Conservation (phyloP, 2,113 vertebrate genomes). For the Coptodon rendalli region DNA sequence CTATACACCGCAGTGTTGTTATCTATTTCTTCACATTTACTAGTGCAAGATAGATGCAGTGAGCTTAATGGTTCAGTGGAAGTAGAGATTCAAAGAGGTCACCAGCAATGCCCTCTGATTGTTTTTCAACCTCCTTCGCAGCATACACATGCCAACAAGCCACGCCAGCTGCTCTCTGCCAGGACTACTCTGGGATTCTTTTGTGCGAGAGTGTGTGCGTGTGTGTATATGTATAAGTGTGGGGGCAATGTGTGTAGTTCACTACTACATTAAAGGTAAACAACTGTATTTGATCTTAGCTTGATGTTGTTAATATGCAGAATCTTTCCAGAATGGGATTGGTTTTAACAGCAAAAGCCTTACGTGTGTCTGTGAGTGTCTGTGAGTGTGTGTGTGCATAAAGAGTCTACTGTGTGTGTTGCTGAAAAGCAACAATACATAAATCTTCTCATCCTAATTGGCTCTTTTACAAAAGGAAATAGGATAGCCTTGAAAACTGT, state of each 20-base stretch:
- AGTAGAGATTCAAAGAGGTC: slow-evolving; percentile 32
- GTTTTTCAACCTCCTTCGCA: slow-evolving; percentile 13
- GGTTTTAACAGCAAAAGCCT: neutral
- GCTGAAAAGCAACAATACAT: neutral
- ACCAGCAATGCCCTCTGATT: slow-evolving; percentile 4
- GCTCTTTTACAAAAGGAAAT: neutral
- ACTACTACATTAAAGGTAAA: neutral
- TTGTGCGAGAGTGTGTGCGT: neutral
- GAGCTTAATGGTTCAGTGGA: slow-evolving; percentile 26
- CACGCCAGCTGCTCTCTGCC: slow-evolving; percentile 22
- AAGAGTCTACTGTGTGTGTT: neutral
- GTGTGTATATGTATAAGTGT: neutral
- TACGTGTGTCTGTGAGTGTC: neutral
- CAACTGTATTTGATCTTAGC: neutral
- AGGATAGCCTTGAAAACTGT: neutral
- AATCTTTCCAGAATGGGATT: neutral
- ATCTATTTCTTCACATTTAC: slow-evolving; percentile 1
- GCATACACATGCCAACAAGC: slow-evolving; percentile 1
- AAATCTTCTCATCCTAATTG: neutral
- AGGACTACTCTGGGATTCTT: neutral
- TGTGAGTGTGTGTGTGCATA: neutral
- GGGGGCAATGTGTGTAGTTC: neutral
- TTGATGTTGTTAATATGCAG: neutral
- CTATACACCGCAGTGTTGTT: neutral
- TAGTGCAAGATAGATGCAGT: neutral